These are phyloP conservation scores for Progne subis DNA, from an alignment of 2,113 vertebrate species.

Conservation along the genomic window DNA sequence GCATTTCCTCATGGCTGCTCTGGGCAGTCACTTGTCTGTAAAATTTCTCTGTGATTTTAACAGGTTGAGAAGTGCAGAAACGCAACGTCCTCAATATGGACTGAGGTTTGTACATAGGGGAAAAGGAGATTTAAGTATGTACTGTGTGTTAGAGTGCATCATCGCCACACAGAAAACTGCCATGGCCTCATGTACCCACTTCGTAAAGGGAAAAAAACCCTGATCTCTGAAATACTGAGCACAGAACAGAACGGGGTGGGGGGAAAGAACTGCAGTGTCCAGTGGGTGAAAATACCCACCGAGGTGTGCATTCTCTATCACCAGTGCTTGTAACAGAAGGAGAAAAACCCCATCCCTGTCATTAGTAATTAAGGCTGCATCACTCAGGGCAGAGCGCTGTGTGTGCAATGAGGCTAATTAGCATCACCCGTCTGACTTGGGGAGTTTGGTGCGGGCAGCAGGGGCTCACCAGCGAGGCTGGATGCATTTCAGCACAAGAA, in stretches of 20 bases:
- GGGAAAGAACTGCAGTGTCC: background rate
- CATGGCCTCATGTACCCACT: background rate
- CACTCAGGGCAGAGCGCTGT: background rate
- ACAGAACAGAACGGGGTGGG: rapidly evolving
- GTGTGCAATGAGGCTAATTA: conserved; percentile 47
- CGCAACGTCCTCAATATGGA: background rate
- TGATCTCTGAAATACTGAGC: background rate
- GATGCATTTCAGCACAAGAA: background rate
- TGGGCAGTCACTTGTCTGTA: rapidly evolving
- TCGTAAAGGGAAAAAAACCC: rapidly evolving
- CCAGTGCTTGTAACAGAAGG: background rate
- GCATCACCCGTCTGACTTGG: background rate
- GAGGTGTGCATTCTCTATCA: background rate
- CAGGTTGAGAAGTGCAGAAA: background rate
- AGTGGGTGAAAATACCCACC: background rate
- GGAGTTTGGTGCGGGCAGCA: background rate
- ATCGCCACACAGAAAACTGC: background rate
- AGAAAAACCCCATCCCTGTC: background rate
- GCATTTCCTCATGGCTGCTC: background rate
- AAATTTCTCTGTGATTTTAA: background rate
- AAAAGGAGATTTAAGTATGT: background rate
- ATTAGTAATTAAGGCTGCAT: conserved; percentile 33
- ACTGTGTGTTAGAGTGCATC: rapidly evolving
- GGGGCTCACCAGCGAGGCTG: background rate
- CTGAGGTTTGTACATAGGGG: background rate